Percentiles rank a stretch among this genome's conserved stretches.
Conservation (phyloP, 2,888 invertebrate species). For the Nebria salina region DNA sequence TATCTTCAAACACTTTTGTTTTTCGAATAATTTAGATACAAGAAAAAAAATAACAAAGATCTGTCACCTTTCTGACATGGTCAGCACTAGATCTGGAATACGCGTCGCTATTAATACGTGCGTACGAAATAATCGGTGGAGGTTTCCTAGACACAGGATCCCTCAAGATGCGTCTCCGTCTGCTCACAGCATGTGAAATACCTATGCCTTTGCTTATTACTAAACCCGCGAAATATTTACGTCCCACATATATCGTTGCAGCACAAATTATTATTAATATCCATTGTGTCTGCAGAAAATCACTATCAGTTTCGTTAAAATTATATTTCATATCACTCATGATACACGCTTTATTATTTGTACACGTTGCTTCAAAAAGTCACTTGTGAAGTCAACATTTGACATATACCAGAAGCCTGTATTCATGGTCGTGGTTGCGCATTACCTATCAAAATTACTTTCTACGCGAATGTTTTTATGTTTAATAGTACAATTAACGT, state of each 20-base stretch:
- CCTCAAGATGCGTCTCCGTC: conserved; percentile 43
- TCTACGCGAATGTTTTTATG: conserved; percentile 30
- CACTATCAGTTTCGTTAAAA: conserved; percentile 40
- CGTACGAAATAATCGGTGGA: conserved; percentile 40
- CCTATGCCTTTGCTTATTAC: conserved; percentile 43
- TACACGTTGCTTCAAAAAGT: conserved; percentile 46
- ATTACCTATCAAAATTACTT: conserved; percentile 38
- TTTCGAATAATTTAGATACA: conserved; percentile 18
- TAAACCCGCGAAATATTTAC: conserved; percentile 45
- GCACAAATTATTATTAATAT: conserved; percentile 38
- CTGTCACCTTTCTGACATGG: conserved; percentile 42
- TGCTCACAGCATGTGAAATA: conserved; percentile 44
- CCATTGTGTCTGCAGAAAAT: conserved; percentile 42
- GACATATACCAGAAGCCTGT: conserved; percentile 24
- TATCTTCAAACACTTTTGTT: conserved; percentile 31
- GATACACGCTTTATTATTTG: conserved; percentile 40
- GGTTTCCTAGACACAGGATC: conserved; percentile 39
- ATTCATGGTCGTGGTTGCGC: conserved; percentile 18
- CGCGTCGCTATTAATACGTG: conserved; percentile 37
- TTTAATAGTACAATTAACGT: conserved; percentile 19
- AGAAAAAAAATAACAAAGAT: conserved; percentile 8
- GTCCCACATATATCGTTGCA: conserved; percentile 40
- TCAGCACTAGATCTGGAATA: conserved; percentile 33
- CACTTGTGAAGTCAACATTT: conserved; percentile 35
- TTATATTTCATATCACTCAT: conserved; percentile 45